Conservation (phyloP, 1,140 invertebrate genomes). For the Drosophila melanica region DNA sequence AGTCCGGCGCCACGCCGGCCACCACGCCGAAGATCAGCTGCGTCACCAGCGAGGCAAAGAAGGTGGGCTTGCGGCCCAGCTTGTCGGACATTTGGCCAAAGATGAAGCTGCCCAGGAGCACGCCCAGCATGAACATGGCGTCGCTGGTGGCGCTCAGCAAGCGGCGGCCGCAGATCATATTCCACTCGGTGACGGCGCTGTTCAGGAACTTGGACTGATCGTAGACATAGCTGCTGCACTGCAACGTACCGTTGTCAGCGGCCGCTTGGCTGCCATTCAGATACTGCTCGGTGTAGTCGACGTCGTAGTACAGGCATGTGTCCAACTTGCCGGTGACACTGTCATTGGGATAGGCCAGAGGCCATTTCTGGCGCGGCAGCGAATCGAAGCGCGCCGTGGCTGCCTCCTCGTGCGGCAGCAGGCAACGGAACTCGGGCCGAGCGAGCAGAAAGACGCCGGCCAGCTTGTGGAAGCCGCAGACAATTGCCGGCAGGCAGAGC, state of each 20-base stretch:
- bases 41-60: conserved; percentile 89
- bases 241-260: conserved; percentile 46
- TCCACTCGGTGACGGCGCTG: conserved; percentile 89
- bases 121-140: conserved; percentile 93
- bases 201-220: conserved; percentile 86
- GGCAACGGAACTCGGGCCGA: conserved; percentile 87
- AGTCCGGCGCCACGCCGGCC: conserved; percentile 88
- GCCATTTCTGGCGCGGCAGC: conserved; percentile 84
- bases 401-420: conserved; percentile 86
- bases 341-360: conserved; percentile 86
- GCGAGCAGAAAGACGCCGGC: conserved; percentile 90
- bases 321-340: conserved; percentile 83
- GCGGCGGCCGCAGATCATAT: conserved; percentile 89
- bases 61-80: conserved; percentile 89
- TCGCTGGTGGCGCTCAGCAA: conserved; percentile 90
- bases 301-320: conserved; percentile 85
- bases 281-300: conserved; percentile 81
- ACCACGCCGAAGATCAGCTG: conserved; percentile 88
- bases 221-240: conserved; percentile 87
- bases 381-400: conserved; percentile 85
- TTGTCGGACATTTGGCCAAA: conserved; percentile 93
- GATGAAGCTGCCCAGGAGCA: conserved; percentile 90
- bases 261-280: conserved; percentile 51
- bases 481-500: conserved; percentile 89
- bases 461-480: conserved; percentile 91